Conservation (phyloP, 2,888 invertebrate genomes). For the Trachelus tabidus region DNA sequence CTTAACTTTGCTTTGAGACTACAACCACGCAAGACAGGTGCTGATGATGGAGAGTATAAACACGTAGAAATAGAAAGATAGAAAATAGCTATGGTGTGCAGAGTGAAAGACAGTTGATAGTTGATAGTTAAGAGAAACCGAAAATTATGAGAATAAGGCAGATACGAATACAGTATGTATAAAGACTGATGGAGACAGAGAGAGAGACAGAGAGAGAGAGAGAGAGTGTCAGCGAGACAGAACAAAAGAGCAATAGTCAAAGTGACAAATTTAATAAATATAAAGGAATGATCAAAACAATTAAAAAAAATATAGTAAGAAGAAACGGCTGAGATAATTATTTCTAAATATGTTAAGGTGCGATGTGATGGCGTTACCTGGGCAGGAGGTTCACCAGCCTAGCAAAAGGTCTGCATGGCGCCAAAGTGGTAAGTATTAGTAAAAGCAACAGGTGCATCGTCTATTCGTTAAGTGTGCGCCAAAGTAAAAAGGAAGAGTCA, state of each 20-base stretch:
- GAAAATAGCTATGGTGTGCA: background rate
- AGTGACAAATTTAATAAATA: background rate
- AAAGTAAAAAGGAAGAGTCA: conserved; percentile 21
- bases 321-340: conserved; percentile 23
- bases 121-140: background rate
- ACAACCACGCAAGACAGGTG: conserved; percentile 17
- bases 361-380: conserved; percentile 78
- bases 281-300: background rate
- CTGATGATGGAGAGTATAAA: background rate
- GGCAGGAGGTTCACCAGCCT: conserved; percentile 93
- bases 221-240: conserved; percentile 17
- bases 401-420: conserved; percentile 82
- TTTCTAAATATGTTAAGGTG: conserved; percentile 58
- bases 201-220: background rate
- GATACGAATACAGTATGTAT: background rate
- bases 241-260: conserved; percentile 16
- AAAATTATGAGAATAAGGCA: conserved; percentile 10
- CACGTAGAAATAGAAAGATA: background rate
- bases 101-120: background rate
- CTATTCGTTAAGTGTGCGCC: conserved; percentile 22
- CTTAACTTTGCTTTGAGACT: background rate
- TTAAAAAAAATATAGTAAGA: background rate
- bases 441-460: conserved; percentile 57
- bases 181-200: conserved; percentile 5
- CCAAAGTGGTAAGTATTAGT: conserved; percentile 64